Conservation (phyloP, 2,797 vertebrate genomes). For the Distichodus sexfasciatus region DNA sequence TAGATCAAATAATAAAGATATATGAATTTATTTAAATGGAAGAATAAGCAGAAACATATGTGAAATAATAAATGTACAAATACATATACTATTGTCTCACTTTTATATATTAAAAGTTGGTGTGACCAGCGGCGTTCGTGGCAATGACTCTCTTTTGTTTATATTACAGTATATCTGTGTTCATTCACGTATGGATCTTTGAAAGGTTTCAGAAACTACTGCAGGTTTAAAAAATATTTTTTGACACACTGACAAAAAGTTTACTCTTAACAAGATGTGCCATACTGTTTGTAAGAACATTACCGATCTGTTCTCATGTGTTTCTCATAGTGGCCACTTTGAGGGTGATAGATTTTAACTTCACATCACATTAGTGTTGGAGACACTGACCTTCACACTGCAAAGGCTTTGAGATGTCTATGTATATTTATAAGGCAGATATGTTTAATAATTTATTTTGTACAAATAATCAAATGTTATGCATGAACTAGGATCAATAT, state of each 20-base stretch:
- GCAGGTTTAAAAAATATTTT: background rate
- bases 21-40: too few species aligned
- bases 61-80: too few species aligned
- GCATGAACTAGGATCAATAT: slow-evolving; percentile 51
- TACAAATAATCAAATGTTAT: slow-evolving; percentile 50
- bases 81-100: too few species aligned
- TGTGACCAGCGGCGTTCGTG: too few species aligned
- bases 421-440: slow-evolving; percentile 42
- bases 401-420: slow-evolving; percentile 2
- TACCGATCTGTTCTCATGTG: slow-evolving; percentile 30
- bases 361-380: slow-evolving; percentile 32
- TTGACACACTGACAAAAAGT: background rate
- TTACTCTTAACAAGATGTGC: slow-evolving; percentile 19
- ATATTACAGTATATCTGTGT: background rate
- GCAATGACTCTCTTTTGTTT: too few species aligned
- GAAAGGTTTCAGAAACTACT: background rate
- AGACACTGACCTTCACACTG: slow-evolving; percentile 25
- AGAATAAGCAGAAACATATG: too few species aligned
- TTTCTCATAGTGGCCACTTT: slow-evolving; percentile 29
- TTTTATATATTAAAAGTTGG: too few species aligned
- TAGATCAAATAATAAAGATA: too few species aligned
- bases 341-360: slow-evolving; percentile 36
- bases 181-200: background rate
- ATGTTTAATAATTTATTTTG: slow-evolving; percentile 51
- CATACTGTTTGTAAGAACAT: slow-evolving; percentile 27